Percentiles rank a stretch among this genome's conserved stretches.
phyloP scores from a whole-genome alignment of 2,888 invertebrate species.

The Amiota minor region DNA sequence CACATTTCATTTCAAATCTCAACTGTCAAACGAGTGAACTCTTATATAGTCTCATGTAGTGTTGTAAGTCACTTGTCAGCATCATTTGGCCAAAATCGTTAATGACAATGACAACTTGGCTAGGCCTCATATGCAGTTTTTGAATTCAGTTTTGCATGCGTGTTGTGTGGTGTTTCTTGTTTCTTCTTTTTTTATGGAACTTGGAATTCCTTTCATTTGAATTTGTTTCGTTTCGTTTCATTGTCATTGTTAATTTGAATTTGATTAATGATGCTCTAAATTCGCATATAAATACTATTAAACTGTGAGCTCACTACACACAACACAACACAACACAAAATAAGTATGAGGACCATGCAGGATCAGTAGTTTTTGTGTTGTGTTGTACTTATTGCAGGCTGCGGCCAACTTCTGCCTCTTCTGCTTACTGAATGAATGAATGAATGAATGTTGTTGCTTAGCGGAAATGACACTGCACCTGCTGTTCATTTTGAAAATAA shows the following conservation, averaged over 20 bases:
- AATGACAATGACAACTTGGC: slow-evolving; percentile 21
- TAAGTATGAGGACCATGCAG: not conserved
- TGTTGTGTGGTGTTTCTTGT: not conserved
- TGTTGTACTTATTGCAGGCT: too few species aligned
- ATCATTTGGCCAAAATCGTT: slow-evolving; percentile 47
- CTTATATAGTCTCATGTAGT: not conserved
- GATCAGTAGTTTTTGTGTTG: too few species aligned
- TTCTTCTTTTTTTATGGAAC: not conserved
- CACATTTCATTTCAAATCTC: not conserved
- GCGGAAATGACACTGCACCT: slow-evolving; percentile 6
- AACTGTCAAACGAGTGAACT: not conserved
- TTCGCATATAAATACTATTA: not conserved
- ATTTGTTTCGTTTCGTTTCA: slow-evolving; percentile 5
- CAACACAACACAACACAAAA: slow-evolving; percentile 31
- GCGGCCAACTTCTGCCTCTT: not conserved
- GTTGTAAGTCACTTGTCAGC: slow-evolving; percentile 56
- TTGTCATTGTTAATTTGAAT: slow-evolving; percentile 64
- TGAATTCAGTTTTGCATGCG: not conserved
- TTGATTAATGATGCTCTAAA: slow-evolving; percentile 64
- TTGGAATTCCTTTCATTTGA: slow-evolving; percentile 8
- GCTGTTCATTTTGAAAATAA: slow-evolving; percentile 28
- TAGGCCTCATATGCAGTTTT: not conserved
- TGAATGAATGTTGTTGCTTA: not conserved
- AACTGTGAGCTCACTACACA: slow-evolving; percentile 32
- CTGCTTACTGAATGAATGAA: not conserved